Evolutionary conservation across 2,113 vertebrate genomes (phyloP).

Genomic region (Zapus hudsonius): DNA sequence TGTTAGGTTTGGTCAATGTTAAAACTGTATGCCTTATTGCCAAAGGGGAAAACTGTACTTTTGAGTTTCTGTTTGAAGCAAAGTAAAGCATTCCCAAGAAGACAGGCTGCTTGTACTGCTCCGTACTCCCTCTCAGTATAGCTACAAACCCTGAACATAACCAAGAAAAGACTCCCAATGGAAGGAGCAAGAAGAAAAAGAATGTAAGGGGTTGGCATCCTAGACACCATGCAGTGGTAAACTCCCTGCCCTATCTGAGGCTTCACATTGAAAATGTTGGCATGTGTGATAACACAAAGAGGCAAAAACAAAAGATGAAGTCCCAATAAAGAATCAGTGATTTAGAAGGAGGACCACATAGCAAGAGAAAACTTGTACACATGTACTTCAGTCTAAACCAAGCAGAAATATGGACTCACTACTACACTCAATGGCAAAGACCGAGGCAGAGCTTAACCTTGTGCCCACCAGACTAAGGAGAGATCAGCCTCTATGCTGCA

Average conservation of each 20-base stretch:
- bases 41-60: constrained; percentile 54
- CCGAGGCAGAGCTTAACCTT: neutral
- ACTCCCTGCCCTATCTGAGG: neutral
- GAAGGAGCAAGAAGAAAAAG: neutral
- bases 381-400: neutral
- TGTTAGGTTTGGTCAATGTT: constrained; percentile 35
- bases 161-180: neutral
- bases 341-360: neutral
- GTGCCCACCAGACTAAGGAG: neutral
- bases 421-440: neutral
- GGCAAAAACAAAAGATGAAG: neutral
- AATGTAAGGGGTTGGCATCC: neutral
- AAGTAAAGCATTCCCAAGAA: constrained; percentile 68
- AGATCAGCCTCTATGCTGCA: rapidly evolving
- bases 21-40: constrained; percentile 2
- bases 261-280: neutral
- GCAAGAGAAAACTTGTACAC: neutral
- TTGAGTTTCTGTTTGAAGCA: constrained; percentile 65
- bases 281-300: neutral
- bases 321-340: neutral
- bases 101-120: neutral
- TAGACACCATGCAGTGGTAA: neutral
- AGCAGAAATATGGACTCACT: neutral
- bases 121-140: neutral
- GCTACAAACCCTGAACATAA: neutral